phyloP scores from a whole-genome alignment of 2,888 invertebrate genomes.

The Cephus rjabovi region DNA sequence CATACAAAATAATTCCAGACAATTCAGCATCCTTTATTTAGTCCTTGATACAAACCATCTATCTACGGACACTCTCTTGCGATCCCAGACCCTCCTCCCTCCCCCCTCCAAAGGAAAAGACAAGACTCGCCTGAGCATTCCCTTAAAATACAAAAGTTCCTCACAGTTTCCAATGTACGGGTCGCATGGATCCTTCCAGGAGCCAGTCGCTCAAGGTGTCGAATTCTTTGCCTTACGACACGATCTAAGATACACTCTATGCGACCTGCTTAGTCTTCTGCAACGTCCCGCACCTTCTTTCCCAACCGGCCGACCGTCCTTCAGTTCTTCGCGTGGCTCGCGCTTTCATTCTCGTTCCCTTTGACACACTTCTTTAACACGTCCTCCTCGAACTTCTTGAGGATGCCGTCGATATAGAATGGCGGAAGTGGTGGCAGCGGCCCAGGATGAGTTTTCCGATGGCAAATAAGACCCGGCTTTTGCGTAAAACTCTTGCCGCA shows the following conservation, averaged over 20 bases:
- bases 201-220: neutral
- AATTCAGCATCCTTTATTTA: neutral
- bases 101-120: neutral
- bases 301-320: no score
- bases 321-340: no score
- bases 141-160: neutral
- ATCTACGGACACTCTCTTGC: no score
- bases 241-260: no score
- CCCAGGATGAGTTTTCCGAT: constrained; percentile 18
- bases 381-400: constrained; percentile 18
- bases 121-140: neutral
- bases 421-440: constrained; percentile 18
- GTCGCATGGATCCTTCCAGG: no score
- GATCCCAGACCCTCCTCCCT: no score
- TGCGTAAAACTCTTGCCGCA: constrained; percentile 19
- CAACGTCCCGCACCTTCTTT: neutral
- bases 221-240: no score
- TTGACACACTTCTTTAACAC: neutral
- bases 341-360: no score
- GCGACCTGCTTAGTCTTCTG: neutral
- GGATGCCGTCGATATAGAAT: constrained; percentile 13
- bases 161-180: no score
- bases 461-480: constrained; percentile 19
- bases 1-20: neutral
- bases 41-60: neutral